These are phyloP conservation scores for Drosophila pruinosa DNA, from an alignment of 1,140 invertebrate genomes.

Conservation along the genomic window DNA sequence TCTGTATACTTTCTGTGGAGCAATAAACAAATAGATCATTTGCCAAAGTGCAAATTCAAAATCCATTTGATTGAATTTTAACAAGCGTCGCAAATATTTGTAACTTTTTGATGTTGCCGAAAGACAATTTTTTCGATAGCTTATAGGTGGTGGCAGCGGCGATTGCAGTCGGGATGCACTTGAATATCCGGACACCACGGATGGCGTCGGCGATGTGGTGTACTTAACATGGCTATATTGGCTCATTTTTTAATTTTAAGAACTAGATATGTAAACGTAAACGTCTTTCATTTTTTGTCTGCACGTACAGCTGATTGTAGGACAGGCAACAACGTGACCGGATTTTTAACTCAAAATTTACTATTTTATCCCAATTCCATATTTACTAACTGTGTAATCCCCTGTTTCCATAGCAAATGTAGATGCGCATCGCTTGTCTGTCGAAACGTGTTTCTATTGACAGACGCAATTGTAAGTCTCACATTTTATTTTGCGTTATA, in stretches of 20 bases:
- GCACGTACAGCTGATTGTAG: conserved; percentile 34
- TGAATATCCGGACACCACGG: conserved; percentile 81
- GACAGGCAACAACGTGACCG: neutral
- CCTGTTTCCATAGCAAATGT: too few relatives aligned
- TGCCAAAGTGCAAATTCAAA: conserved; percentile 99
- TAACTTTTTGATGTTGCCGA: conserved; percentile 95
- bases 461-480: too few relatives aligned
- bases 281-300: conserved; percentile 49
- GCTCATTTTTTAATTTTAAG: conserved; percentile 57
- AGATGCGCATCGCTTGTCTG: too few relatives aligned
- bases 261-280: conserved; percentile 49
- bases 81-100: conserved; percentile 94
- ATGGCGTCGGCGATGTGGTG: conserved; percentile 86
- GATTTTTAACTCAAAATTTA: too few relatives aligned
- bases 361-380: too few relatives aligned
- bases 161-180: conserved; percentile 84
- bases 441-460: too few relatives aligned
- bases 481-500: too few relatives aligned
- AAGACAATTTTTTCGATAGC: conserved; percentile 88
- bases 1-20: conserved; percentile 98
- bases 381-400: too few relatives aligned
- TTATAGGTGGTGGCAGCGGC: conserved; percentile 85
- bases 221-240: conserved; percentile 86
- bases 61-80: conserved; percentile 99
- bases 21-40: conserved; percentile 97